A percentile compares a stretch with the other conserved stretches of the same genome.
These are phyloP conservation scores for Alloscopus bannaensis DNA, from an alignment of 2,888 invertebrate species.

Conservation along the genomic window DNA sequence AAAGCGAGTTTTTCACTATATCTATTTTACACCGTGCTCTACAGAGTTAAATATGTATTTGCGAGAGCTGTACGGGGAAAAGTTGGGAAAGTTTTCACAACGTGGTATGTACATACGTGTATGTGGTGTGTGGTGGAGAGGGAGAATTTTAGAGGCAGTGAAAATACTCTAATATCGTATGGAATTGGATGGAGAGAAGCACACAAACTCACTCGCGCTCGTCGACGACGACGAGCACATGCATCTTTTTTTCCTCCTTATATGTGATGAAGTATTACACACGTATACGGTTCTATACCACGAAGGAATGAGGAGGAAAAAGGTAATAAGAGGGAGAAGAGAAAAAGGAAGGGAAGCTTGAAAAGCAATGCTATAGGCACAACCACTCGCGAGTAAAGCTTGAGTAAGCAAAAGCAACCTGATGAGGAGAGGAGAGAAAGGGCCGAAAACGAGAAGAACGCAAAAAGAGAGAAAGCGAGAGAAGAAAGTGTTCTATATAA, in stretches of 20 bases:
- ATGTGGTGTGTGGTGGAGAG: constrained; percentile 25
- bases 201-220: too few relatives aligned
- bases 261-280: too few relatives aligned
- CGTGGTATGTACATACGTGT: too few relatives aligned
- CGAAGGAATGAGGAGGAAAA: too few relatives aligned
- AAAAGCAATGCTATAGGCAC: background rate
- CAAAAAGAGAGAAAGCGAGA: constrained; percentile 14
- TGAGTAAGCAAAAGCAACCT: constrained; percentile 56
- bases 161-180: constrained; percentile 19
- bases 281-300: too few relatives aligned
- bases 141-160: constrained; percentile 38
- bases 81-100: constrained; percentile 24
- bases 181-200: background rate
- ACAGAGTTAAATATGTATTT: background rate
- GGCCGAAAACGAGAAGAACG: constrained; percentile 28
- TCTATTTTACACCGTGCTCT: background rate
- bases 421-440: constrained; percentile 42
- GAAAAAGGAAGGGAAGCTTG: constrained; percentile 1
- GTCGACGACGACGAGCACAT: too few relatives aligned
- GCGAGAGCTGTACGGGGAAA: background rate
- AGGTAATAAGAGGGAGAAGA: constrained; percentile 14
- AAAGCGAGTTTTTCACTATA: background rate
- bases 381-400: background rate
- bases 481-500: constrained; percentile 46
- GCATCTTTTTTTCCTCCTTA: too few relatives aligned